Conservation (phyloP, 2,888 invertebrate species). For the Physocephala rufipes region DNA sequence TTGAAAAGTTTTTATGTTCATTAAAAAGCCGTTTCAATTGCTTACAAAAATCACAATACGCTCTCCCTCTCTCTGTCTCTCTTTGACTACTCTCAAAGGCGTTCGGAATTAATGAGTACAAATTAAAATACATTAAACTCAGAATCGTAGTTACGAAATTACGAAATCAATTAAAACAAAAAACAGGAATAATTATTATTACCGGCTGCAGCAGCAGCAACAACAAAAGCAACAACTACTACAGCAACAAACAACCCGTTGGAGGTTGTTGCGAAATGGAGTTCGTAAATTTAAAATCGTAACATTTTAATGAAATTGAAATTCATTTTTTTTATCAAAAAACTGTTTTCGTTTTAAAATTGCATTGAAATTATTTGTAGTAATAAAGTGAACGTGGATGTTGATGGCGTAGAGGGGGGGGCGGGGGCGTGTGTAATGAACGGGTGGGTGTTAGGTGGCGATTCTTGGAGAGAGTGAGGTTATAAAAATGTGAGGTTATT, state of each 20-base stretch:
- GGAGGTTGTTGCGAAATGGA: not conserved
- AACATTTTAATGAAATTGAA: not conserved
- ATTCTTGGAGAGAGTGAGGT: no score
- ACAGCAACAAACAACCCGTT: slow-evolving; percentile 11
- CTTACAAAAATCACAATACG: slow-evolving; percentile 10
- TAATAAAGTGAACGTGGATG: not conserved
- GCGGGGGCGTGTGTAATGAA: no score
- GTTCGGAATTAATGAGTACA: slow-evolving; percentile 5
- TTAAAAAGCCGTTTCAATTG: slow-evolving; percentile 28
- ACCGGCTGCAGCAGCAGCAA: slow-evolving; percentile 16
- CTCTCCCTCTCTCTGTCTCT: no score
- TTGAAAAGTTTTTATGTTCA: slow-evolving; percentile 22
- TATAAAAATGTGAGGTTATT: no score
- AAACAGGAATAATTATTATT: no score
- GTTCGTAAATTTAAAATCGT: no score
- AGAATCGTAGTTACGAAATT: slow-evolving; percentile 20
- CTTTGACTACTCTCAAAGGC: not conserved
- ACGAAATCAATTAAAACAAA: slow-evolving; percentile 32
- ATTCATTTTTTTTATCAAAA: not conserved
- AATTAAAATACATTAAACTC: slow-evolving; percentile 8
- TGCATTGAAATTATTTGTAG: not conserved
- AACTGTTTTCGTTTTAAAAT: not conserved
- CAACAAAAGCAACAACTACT: not conserved
- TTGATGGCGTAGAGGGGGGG: no score
- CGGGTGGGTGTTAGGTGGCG: no score